These are phyloP conservation scores for Cheiracanthium punctorium DNA, from an alignment of 2,888 invertebrate species.

Conservation along the genomic window DNA sequence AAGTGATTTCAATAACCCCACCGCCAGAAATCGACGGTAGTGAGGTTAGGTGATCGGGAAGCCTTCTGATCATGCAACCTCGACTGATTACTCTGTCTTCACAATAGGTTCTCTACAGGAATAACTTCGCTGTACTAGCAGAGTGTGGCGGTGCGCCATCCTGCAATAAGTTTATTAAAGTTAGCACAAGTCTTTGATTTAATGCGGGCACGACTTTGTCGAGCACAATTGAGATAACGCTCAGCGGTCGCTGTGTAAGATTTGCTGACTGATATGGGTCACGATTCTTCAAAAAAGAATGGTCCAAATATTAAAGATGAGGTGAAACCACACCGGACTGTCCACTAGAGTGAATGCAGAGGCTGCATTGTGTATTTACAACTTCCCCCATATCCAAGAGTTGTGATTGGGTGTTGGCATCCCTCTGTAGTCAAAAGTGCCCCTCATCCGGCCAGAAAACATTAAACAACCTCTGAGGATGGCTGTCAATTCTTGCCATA, in stretches of 20 bases:
- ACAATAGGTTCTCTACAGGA: not conserved
- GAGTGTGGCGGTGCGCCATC: too few species aligned
- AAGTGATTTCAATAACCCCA: not conserved
- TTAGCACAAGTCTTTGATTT: not conserved
- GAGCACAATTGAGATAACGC: not conserved
- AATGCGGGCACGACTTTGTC: not conserved
- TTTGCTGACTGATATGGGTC: not conserved
- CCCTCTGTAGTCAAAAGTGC: not conserved
- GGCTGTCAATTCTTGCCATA: not conserved
- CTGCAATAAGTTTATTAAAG: too few species aligned
- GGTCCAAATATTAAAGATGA: not conserved
- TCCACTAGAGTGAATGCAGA: not conserved
- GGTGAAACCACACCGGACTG: not conserved
- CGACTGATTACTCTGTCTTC: not conserved
- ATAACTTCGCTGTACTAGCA: not conserved
- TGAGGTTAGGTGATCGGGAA: not conserved
- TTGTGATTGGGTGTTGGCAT: not conserved
- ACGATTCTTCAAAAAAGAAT: conserved; percentile 6
- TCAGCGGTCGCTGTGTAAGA: not conserved
- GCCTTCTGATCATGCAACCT: not conserved
- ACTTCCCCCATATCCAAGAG: not conserved
- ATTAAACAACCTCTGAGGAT: not conserved
- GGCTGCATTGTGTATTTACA: not conserved
- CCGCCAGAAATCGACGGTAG: not conserved
- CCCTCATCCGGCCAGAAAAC: not conserved